Conservation (phyloP, 2,888 invertebrate genomes). For the Melanchra persicariae region DNA sequence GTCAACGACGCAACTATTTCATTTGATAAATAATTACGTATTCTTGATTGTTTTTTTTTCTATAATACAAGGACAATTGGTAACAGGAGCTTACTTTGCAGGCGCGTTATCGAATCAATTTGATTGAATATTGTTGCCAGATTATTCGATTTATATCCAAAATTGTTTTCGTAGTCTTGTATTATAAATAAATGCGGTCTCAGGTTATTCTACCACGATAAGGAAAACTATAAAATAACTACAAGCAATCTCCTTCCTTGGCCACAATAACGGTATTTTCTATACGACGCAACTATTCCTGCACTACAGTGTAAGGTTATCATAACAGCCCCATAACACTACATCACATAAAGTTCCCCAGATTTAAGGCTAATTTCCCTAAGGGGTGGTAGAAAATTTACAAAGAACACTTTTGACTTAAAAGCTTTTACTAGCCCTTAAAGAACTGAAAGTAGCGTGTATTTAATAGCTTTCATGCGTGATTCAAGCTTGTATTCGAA, state of each 20-base stretch:
- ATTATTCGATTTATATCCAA: constrained; percentile 15
- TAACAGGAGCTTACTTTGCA: constrained; percentile 23
- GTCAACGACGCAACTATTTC: constrained; percentile 29
- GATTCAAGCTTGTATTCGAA: constrained; percentile 25
- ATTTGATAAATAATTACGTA: constrained; percentile 45
- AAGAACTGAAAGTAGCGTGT: constrained; percentile 24
- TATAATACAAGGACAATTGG: constrained; percentile 17
- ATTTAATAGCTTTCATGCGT: constrained; percentile 41
- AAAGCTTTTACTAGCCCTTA: constrained; percentile 29
- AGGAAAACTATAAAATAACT: constrained; percentile 27
- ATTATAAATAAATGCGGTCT: neutral
- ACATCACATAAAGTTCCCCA: constrained; percentile 39
- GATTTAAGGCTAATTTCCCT: constrained; percentile 63
- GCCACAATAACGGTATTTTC: neutral
- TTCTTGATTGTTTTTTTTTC: constrained; percentile 24
- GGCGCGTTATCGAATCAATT: constrained; percentile 19
- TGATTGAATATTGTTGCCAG: constrained; percentile 7
- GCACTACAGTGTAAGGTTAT: constrained; percentile 24
- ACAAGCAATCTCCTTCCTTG: neutral
- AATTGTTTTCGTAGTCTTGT: constrained; percentile 1
- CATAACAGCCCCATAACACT: constrained; percentile 40
- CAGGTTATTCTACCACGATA: neutral
- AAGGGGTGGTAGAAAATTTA: constrained; percentile 51
- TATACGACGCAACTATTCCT: constrained; percentile 14
- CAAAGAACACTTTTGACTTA: constrained; percentile 49